phyloP scores from a whole-genome alignment of 1,140 invertebrate genomes.

The Lepidurus packardi region DNA sequence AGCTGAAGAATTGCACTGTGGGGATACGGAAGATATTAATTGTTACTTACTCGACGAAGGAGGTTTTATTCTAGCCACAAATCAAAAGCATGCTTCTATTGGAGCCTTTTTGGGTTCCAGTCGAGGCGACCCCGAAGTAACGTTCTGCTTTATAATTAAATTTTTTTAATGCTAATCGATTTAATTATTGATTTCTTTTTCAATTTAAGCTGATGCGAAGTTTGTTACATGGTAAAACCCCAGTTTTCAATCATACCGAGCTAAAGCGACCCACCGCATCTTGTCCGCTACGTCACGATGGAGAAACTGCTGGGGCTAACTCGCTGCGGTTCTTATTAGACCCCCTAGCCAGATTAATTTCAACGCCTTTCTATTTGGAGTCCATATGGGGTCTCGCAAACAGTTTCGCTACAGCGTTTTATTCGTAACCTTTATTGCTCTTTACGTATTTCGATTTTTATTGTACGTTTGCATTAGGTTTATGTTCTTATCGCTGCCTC shows the following conservation, averaged over 20 bases:
- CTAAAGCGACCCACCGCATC: background rate
- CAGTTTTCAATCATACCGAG: background rate
- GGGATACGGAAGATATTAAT: background rate
- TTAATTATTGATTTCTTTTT: background rate
- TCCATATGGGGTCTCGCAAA: background rate
- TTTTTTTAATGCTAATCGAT: background rate
- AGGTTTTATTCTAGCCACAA: conserved; percentile 28
- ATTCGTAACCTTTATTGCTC: background rate
- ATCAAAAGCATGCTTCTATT: conserved; percentile 21
- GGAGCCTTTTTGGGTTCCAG: conserved; percentile 32
- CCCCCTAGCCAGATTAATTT: background rate
- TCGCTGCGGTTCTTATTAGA: background rate
- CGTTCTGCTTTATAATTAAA: background rate
- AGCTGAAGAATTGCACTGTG: conserved; percentile 19
- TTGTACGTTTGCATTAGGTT: background rate
- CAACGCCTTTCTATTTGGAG: background rate
- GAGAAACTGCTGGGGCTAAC: background rate
- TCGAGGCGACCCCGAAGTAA: conserved; percentile 28
- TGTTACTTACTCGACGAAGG: conserved; percentile 32
- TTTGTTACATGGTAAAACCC: background rate
- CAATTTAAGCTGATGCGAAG: background rate
- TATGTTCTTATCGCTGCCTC: background rate
- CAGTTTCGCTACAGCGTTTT: background rate
- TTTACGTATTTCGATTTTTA: too few species aligned
- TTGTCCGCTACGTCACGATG: background rate